Percentiles rank a stretch among this genome's conserved stretches.
Evolutionary conservation across 2,797 vertebrate species (phyloP).

Genomic region (Schizopygopsis malacanthus): DNA sequence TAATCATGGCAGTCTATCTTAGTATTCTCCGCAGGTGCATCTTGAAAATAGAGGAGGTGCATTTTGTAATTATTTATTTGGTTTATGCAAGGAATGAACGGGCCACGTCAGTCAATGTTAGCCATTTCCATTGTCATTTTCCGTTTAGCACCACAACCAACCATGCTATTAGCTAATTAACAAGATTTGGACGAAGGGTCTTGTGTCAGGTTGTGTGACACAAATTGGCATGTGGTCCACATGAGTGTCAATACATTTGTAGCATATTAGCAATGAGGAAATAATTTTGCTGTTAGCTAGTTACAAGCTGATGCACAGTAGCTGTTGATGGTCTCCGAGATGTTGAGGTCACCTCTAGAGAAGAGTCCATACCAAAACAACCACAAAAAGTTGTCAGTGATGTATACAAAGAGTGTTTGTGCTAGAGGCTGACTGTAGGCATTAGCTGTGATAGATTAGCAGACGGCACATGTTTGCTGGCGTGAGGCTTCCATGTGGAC

Average conservation of each 20-base stretch:
- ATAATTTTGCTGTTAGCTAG: not conserved
- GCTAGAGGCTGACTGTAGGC: slow-evolving; percentile 26
- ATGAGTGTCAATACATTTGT: slow-evolving; percentile 7
- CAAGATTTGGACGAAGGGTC: not conserved
- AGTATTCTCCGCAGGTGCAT: slow-evolving; percentile 22
- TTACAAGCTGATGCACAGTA: not conserved
- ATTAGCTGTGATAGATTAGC: slow-evolving; percentile 44
- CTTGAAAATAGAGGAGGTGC: slow-evolving; percentile 33
- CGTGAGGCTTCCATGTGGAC: slow-evolving; percentile 26
- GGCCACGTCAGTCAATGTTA: not conserved
- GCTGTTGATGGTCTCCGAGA: not conserved
- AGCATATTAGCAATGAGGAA: not conserved
- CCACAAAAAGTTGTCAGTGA: not conserved
- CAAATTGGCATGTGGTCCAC: slow-evolving; percentile 2
- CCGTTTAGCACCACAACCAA: not conserved
- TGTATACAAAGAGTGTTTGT: not conserved
- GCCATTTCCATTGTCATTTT: not conserved
- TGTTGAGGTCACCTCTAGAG: not conserved
- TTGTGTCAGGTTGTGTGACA: slow-evolving; percentile 11
- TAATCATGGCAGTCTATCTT: slow-evolving; percentile 48
- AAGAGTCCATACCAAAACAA: not conserved
- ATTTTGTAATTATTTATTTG: slow-evolving; percentile 37
- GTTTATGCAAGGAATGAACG: not conserved
- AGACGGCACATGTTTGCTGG: slow-evolving; percentile 32
- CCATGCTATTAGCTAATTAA: slow-evolving; percentile 8